Evolutionary conservation across 1,140 invertebrate species (phyloP).

Genomic region (Drosophila mojavensis): DNA sequence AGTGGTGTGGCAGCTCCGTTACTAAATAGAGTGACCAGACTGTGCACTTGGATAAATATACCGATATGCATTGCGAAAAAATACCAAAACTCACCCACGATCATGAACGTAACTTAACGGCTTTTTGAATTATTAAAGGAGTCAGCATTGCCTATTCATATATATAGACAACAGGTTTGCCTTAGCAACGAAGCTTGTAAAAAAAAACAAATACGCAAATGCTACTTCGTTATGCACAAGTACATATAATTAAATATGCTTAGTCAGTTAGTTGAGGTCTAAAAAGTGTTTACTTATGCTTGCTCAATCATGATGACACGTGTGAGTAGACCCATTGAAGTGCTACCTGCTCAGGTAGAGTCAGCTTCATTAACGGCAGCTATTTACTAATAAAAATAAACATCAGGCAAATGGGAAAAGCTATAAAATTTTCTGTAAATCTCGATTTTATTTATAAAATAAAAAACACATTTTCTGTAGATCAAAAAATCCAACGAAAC

Average conservation of each 20-base stretch:
- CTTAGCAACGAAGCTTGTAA: background rate
- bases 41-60: constrained; percentile 1
- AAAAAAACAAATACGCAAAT: background rate
- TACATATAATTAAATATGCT: constrained; percentile 13
- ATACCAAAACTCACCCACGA: constrained; percentile 3
- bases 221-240: constrained; percentile 15
- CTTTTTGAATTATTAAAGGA: background rate
- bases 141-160: background rate
- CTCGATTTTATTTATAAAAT: constrained; percentile 81
- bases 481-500: constrained; percentile 72
- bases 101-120: background rate
- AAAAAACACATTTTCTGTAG: constrained; percentile 76
- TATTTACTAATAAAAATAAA: constrained; percentile 12
- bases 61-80: constrained; percentile 4
- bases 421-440: constrained; percentile 44
- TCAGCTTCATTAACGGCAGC: constrained; percentile 14
- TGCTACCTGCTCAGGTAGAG: background rate
- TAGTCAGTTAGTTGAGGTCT: constrained; percentile 21
- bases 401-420: background rate
- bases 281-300: constrained; percentile 22
- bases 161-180: background rate
- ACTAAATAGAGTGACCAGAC: background rate
- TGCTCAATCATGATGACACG: constrained; percentile 31
- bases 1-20: constrained; percentile 30
- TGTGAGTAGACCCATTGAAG: background rate